phyloP scores from a whole-genome alignment of 2,797 vertebrate species.

The Hoplostethus atlanticus region DNA sequence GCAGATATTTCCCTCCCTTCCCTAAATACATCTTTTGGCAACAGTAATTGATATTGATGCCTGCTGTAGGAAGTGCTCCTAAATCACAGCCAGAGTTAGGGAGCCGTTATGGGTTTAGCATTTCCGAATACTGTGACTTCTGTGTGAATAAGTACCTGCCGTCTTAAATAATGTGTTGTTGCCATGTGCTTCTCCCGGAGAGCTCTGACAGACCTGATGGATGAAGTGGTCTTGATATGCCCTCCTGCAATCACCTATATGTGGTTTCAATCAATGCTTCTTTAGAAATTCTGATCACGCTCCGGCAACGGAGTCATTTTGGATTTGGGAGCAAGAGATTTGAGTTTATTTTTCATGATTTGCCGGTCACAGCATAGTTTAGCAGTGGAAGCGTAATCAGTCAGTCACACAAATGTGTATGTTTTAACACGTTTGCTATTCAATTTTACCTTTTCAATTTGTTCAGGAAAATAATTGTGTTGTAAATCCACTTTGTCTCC shows the following conservation, averaged over 20 bases:
- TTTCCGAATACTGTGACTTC: conserved; percentile 66
- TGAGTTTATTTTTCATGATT: conserved; percentile 22
- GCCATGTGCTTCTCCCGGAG: conserved; percentile 57
- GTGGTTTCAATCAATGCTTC: conserved; percentile 88
- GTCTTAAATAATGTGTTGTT: conserved; percentile 80
- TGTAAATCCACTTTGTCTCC: conserved; percentile 10
- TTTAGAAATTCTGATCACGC: conserved; percentile 88
- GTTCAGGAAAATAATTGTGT: neutral
- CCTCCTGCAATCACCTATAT: conserved; percentile 78
- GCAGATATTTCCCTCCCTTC: conserved; percentile 53
- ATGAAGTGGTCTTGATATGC: conserved; percentile 78
- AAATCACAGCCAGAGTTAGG: conserved; percentile 74
- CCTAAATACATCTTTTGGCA: conserved; percentile 76
- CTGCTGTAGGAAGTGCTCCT: conserved; percentile 70
- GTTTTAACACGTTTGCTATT: conserved; percentile 13
- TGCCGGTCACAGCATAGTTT: neutral
- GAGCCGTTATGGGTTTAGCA: conserved; percentile 59
- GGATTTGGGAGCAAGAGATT: conserved; percentile 44
- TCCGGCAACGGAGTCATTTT: conserved; percentile 81
- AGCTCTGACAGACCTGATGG: conserved; percentile 77
- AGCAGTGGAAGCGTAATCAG: conserved; percentile 21
- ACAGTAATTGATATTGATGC: conserved; percentile 83
- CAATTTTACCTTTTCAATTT: conserved; percentile 24
- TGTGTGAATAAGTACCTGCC: conserved; percentile 75
- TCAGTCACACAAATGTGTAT: neutral